Evolutionary conservation across 2,113 vertebrate species (phyloP), one percentile per base, ranked within the genome.

Genomic region (Etia nguti): DNA sequence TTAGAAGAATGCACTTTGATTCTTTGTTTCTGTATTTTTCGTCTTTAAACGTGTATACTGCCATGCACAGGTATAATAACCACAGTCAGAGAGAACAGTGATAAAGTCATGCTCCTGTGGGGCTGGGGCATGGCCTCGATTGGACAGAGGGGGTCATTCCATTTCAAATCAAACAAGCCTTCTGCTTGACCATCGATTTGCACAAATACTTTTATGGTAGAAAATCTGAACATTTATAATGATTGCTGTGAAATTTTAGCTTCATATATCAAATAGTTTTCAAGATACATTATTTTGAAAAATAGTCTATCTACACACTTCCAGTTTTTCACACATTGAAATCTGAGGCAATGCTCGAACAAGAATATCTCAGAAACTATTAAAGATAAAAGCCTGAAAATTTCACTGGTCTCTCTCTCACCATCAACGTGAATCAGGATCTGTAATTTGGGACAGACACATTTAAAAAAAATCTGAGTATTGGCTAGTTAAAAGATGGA

Each of bases 51-150:
- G 60, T n/a, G 60, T 36, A 12, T 38, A n/a, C 60, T 65, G n/a
- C 20, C 20, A 13, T 38, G 20, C 60, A 5, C 1, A 1, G 60
- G 34, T 65, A 22, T 65, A 10, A 65, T 65, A 22, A 38, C 10
- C 34, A 38, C 20, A 0, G 0, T n/a, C 18, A 13, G 60, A 3
- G 34, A 1, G 22, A 20, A n/a, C 0, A 0, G 20, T 12, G 11
- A 65, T 20, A 38, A 8, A 12, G 60, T 8, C 12, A 22, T 2
- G 34, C 20, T 65, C 22, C 60, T 2, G 10, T 41, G 38, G 20
- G 20, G 20, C 6, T 0, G 34, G 34, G 60, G 18, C 18, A 36
- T n/a, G 18, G 31, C 60, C 18, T 36, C 60, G 2, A 12, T 36
- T n/a, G 18, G 31, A 36, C 2, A 65, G 18, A 36, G 60, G 60